A percentile compares a stretch with the other conserved stretches of the same genome.
Conservation (phyloP, 2,888 invertebrate genomes). For the Molanna angustata region DNA sequence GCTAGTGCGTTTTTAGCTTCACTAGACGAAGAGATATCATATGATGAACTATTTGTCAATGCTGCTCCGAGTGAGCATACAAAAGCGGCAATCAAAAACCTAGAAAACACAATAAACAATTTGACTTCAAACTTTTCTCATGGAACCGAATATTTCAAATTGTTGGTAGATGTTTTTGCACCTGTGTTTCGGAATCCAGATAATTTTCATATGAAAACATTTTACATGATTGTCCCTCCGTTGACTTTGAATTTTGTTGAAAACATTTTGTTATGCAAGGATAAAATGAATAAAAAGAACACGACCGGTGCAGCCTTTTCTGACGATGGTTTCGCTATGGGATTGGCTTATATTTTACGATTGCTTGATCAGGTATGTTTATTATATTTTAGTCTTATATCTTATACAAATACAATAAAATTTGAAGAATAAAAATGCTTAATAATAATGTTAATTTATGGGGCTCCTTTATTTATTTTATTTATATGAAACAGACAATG, state of each 20-base stretch:
- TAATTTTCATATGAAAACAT: conserved; percentile 86
- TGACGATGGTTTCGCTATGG: conserved; percentile 98
- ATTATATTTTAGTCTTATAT: too few species aligned
- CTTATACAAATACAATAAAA: too few species aligned
- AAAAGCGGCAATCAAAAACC: conserved; percentile 63
- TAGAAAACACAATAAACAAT: conserved; percentile 76
- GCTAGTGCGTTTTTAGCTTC: conserved; percentile 88
- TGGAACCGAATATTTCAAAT: conserved; percentile 84
- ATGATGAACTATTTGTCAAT: conserved; percentile 57
- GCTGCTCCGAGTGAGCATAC: conserved; percentile 60
- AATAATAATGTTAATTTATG: too few species aligned
- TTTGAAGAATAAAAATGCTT: too few species aligned
- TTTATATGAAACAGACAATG: too few species aligned
- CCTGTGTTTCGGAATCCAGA: conserved; percentile 82
- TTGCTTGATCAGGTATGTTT: conserved; percentile 75
- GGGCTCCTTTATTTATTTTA: too few species aligned
- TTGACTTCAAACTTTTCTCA: conserved; percentile 82
- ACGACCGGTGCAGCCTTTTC: conserved; percentile 88
- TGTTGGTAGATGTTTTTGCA: conserved; percentile 90
- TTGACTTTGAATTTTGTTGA: conserved; percentile 93
- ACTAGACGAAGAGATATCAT: conserved; percentile 53
- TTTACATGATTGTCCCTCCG: conserved; percentile 91
- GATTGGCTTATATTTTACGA: conserved; percentile 87
- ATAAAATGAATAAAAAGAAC: conserved; percentile 88
- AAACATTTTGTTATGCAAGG: conserved; percentile 86